Evolutionary conservation across 2,113 vertebrate genomes (phyloP), one percentile per base, ranked within the genome.

Genomic region (Cyanoramphus novaezelandiae): DNA sequence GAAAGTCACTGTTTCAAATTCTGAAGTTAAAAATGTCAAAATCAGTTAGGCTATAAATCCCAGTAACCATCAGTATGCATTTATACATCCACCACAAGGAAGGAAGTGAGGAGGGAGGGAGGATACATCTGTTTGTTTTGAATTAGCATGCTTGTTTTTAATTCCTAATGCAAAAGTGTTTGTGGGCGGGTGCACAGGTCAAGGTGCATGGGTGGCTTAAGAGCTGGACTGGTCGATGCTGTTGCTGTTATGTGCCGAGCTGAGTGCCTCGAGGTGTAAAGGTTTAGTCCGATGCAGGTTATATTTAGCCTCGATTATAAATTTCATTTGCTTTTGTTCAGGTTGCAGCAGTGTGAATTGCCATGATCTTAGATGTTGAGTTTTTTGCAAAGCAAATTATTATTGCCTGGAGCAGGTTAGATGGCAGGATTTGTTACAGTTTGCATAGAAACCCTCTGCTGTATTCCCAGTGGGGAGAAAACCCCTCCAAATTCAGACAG

Each of bases 21-120:
- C 39, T 88, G 29, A 91, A 96, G 92, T 95, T 91, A 82, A 95
- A 95, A 97, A 93, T 83, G 89, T 97, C 97, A 96, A 95, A 96
- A 90, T 41, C 35, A 29, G 86, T 97, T 97, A 93, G 37, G 71
- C 55, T 62, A 17, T 70, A 90, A 96, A 97, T 90, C 10, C n/a
- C 93, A 70, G 53, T 74, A 76, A 57, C 63, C 68, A 83, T 96
- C 94, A 87, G 35, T 89, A 21, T 95, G 41, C 68, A 90, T 97
- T 92, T 95, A 91, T 85, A 77, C 89, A 74, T 69, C 12, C 63
- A 91, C 93, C 92, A 75, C 71, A 86, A 83, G 82, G 78, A 53
- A 57, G 91, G 81, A 95, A 88, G 67, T n/a, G 86, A 59, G 65
- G 70, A 83, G 63, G 35, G 63, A 68, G 5, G 60, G 63, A 82